Conservation (phyloP, 2,113 vertebrate species). For the Promerops cafer region DNA sequence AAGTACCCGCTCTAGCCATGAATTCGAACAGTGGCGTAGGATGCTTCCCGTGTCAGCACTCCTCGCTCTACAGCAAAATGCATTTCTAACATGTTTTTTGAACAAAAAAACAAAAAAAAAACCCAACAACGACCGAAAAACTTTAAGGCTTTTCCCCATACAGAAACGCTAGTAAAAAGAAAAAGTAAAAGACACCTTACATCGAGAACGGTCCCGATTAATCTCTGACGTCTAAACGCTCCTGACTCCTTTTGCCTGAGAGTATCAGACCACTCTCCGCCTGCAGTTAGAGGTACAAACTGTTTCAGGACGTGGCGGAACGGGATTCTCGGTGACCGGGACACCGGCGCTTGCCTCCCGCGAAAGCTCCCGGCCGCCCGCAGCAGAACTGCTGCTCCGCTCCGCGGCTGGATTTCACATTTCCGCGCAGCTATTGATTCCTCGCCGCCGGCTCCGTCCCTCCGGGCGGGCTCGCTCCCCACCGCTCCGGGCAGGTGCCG, state of each 20-base stretch:
- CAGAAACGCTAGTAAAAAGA: neutral
- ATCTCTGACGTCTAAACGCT: neutral
- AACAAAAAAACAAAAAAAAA: neutral
- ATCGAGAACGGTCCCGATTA: fast-evolving
- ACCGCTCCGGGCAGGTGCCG: neutral
- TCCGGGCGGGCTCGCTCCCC: neutral
- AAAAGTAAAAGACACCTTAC: neutral
- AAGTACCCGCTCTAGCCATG: neutral
- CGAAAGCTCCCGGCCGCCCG: neutral
- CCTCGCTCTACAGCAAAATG: neutral
- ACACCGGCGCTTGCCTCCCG: neutral
- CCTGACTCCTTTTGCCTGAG: neutral
- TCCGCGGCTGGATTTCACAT: fast-evolving
- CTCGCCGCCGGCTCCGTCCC: neutral
- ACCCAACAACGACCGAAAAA: too few relatives aligned
- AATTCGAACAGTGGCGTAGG: neutral
- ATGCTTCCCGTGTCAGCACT: neutral
- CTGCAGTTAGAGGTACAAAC: fast-evolving
- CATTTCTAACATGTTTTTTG: neutral
- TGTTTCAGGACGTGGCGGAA: neutral
- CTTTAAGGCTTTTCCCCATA: neutral
- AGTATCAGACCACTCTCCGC: neutral
- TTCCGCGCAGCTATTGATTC: fast-evolving
- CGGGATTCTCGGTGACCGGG: fast-evolving
- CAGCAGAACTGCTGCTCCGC: neutral